Evolutionary conservation across 2,113 vertebrate species (phyloP).

Genomic region (Scalopus aquaticus): DNA sequence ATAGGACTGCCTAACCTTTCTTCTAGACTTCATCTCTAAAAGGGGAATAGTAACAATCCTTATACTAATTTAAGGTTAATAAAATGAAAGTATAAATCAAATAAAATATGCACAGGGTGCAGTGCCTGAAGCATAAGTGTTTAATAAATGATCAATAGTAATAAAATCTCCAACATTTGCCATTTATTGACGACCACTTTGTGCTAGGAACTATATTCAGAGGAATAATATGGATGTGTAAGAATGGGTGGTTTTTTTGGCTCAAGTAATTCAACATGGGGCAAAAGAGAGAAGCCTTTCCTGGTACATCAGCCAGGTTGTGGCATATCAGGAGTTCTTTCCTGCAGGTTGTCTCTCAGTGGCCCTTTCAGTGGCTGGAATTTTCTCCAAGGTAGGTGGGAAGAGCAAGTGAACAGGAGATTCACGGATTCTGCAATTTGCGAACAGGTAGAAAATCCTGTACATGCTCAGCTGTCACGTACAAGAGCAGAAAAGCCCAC

Average conservation of each 20-base stretch:
- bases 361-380: background rate
- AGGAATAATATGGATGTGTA: background rate
- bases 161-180: background rate
- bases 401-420: background rate
- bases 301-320: background rate
- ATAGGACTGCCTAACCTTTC: background rate
- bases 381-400: background rate
- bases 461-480: background rate
- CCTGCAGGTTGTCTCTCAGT: background rate
- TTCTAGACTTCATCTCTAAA: background rate
- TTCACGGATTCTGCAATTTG: background rate
- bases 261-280: conserved; percentile 9
- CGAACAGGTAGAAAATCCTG: background rate
- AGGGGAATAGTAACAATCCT: background rate
- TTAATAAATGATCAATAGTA: background rate
- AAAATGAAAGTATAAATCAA: background rate
- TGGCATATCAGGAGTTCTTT: background rate
- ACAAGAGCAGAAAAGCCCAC: conserved; percentile 1
- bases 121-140: background rate
- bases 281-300: background rate
- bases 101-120: background rate
- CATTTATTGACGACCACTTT: background rate
- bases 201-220: background rate
- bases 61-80: conserved; percentile 13
- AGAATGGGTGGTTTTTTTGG: background rate